phyloP scores from a whole-genome alignment of 2,113 vertebrate genomes.

The Pelvicachromis taeniatus region DNA sequence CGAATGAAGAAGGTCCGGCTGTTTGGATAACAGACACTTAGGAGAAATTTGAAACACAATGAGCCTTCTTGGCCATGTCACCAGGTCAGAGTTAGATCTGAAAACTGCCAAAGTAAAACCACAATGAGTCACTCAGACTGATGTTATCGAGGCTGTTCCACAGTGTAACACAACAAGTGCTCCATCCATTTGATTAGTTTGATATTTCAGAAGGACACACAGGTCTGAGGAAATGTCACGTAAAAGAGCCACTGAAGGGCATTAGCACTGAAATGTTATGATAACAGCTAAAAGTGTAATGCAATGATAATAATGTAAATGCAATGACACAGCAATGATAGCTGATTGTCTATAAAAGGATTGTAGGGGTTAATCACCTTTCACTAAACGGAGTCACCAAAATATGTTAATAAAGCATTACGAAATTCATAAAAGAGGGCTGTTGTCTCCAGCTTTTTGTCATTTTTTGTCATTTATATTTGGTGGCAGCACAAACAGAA shows the following conservation, averaged over 20 bases:
- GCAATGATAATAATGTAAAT: too few species aligned
- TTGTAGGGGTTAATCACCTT: not conserved
- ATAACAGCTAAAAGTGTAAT: too few species aligned
- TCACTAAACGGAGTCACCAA: not conserved
- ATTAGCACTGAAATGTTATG: too few species aligned
- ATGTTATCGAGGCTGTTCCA: not conserved
- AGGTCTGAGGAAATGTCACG: not conserved
- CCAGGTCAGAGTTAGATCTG: not conserved
- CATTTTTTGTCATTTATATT: not conserved
- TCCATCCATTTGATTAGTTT: not conserved
- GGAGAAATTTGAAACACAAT: not conserved
- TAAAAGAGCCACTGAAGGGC: fast-evolving
- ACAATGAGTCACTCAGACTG: not conserved
- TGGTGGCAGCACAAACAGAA: not conserved
- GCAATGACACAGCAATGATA: not conserved
- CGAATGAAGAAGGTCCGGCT: fast-evolving
- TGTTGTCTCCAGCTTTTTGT: not conserved
- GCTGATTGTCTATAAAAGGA: not conserved
- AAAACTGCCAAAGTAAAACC: not conserved
- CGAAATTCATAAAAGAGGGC: not conserved
- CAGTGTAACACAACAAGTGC: not conserved
- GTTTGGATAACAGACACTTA: not conserved
- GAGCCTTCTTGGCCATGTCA: not conserved
- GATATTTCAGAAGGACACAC: not conserved
- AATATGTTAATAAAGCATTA: not conserved